Conservation (phyloP, 2,113 vertebrate genomes). For the Geococcyx californianus region DNA sequence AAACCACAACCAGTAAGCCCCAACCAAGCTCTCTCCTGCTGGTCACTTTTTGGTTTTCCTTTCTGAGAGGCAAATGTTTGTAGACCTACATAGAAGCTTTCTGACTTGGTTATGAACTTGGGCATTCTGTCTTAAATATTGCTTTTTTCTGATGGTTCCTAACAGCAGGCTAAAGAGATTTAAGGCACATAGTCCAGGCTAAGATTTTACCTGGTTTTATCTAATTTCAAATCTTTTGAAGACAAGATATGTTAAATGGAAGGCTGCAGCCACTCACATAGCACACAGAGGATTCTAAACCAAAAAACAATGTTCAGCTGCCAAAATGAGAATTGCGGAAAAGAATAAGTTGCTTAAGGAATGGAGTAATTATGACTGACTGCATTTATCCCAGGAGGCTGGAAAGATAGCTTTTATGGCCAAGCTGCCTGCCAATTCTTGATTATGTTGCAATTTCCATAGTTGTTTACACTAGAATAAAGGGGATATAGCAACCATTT, state of each 20-base stretch:
- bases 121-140: background rate
- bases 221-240: background rate
- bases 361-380: background rate
- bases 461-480: background rate
- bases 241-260: background rate
- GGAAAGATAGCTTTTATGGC: background rate
- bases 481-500: background rate
- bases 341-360: background rate
- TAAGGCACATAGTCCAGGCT: background rate
- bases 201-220: background rate
- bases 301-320: background rate
- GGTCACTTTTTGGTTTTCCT: background rate
- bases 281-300: background rate
- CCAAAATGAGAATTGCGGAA: background rate
- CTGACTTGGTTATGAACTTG: background rate
- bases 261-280: background rate
- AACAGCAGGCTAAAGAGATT: background rate
- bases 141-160: background rate
- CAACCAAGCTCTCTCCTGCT: background rate
- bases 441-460: background rate
- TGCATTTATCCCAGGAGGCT: background rate
- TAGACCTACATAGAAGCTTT: background rate
- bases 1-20: background rate
- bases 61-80: background rate
- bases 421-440: background rate